These are phyloP conservation scores for Neoascia interrupta DNA, from an alignment of 2,888 invertebrate species.

Conservation along the genomic window DNA sequence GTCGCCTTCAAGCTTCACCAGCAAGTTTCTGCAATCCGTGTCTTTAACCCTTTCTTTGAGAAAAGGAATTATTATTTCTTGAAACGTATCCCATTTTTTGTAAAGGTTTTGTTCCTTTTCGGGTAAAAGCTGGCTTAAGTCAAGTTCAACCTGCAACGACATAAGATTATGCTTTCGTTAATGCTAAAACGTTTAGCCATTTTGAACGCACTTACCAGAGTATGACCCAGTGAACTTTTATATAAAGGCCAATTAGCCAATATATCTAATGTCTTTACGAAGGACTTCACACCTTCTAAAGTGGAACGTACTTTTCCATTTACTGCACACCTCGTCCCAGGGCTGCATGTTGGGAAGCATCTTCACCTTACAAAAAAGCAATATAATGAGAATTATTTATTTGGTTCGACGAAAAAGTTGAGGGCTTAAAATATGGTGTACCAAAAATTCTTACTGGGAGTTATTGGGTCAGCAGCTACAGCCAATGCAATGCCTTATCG, in stretches of 20 bases:
- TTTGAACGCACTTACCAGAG: background rate
- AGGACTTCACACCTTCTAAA: slow-evolving; percentile 26
- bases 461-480: background rate
- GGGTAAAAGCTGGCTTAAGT: too few relatives aligned
- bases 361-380: background rate
- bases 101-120: too few relatives aligned
- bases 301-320: slow-evolving; percentile 18
- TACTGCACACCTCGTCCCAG: slow-evolving; percentile 19
- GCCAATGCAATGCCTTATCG: too few relatives aligned
- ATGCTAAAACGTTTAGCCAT: background rate
- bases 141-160: too few relatives aligned
- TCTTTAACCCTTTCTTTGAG: too few relatives aligned
- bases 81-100: too few relatives aligned
- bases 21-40: too few relatives aligned
- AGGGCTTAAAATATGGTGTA: background rate
- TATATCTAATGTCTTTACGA: slow-evolving; percentile 10
- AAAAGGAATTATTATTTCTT: too few relatives aligned
- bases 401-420: too few relatives aligned
- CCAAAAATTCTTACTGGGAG: background rate
- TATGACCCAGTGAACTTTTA: background rate
- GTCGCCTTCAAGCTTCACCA: too few relatives aligned
- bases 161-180: too few relatives aligned
- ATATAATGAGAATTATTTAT: too few relatives aligned
- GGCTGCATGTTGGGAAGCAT: slow-evolving; percentile 17
- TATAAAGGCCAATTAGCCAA: slow-evolving; percentile 23